Evolutionary conservation across 2,888 invertebrate genomes (phyloP).

Genomic region (Euzetes globulus): DNA sequence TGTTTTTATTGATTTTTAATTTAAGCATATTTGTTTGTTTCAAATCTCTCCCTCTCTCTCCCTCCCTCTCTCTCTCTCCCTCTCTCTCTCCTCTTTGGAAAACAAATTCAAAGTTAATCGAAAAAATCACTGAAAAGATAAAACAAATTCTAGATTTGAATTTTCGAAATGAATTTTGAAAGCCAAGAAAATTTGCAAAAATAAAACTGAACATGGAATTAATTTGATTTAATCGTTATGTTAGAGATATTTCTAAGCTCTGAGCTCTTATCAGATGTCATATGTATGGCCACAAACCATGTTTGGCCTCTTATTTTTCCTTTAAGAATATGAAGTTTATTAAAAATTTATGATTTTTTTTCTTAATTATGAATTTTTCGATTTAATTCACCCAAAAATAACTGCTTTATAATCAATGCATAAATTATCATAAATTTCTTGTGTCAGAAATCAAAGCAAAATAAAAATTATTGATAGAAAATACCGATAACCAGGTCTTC

Average conservation of each 20-base stretch:
- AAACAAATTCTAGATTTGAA: not conserved
- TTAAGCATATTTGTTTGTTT: too few relatives aligned
- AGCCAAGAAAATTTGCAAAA: too few relatives aligned
- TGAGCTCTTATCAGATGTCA: not conserved
- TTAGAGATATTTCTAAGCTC: too few relatives aligned
- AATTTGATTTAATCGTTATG: not conserved
- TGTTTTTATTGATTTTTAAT: too few relatives aligned
- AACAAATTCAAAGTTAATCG: too few relatives aligned
- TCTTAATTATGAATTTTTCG: not conserved
- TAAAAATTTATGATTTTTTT: not conserved
- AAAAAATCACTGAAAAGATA: not conserved
- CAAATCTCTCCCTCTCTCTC: too few relatives aligned
- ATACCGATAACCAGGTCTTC: too few relatives aligned
- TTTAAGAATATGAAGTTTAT: not conserved
- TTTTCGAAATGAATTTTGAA: not conserved
- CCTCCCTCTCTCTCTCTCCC: too few relatives aligned
- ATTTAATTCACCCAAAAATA: constrained; percentile 9
- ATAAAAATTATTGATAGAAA: not conserved
- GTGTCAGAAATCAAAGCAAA: not conserved
- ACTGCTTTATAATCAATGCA: constrained; percentile 3
- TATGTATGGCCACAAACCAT: not conserved
- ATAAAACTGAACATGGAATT: not conserved
- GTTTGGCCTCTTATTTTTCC: too few relatives aligned
- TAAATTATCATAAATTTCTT: constrained; percentile 8
- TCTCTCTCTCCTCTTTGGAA: too few relatives aligned